Conservation (phyloP, 2,113 vertebrate genomes). For the Petaurus breviceps region DNA sequence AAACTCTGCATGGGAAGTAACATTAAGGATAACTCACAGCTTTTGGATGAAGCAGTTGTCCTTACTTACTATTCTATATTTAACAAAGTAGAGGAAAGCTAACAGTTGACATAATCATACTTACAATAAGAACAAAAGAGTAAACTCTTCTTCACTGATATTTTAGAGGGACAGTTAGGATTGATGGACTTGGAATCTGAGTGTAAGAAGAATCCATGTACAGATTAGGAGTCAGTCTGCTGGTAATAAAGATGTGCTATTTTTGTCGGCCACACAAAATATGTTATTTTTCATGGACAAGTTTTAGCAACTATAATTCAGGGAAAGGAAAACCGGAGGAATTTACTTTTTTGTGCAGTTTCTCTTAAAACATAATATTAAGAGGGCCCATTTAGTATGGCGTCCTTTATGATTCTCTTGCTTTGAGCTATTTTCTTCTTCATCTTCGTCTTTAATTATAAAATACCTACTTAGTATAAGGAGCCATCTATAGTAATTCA, state of each 20-base stretch:
- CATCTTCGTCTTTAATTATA: neutral
- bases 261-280: neutral
- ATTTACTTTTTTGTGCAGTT: neutral
- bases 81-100: neutral
- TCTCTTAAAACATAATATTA: neutral
- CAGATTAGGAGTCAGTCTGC: neutral
- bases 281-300: neutral
- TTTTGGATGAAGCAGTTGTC: neutral
- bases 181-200: neutral
- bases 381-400: neutral
- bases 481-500: neutral
- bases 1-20: neutral
- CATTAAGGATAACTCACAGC: neutral
- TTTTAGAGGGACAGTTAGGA: neutral
- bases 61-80: neutral
- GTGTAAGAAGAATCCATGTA: neutral
- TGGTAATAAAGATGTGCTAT: neutral
- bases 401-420: neutral
- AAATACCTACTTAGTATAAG: neutral
- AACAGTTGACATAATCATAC: neutral
- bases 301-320: neutral
- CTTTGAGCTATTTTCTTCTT: neutral
- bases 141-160: neutral
- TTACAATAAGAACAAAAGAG: neutral
- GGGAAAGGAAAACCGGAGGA: neutral